A percentile compares a stretch with the other conserved stretches of the same genome.
These are phyloP conservation scores for Lycodopsis pacificus DNA, from an alignment of 2,797 vertebrate species.

Conservation along the genomic window DNA sequence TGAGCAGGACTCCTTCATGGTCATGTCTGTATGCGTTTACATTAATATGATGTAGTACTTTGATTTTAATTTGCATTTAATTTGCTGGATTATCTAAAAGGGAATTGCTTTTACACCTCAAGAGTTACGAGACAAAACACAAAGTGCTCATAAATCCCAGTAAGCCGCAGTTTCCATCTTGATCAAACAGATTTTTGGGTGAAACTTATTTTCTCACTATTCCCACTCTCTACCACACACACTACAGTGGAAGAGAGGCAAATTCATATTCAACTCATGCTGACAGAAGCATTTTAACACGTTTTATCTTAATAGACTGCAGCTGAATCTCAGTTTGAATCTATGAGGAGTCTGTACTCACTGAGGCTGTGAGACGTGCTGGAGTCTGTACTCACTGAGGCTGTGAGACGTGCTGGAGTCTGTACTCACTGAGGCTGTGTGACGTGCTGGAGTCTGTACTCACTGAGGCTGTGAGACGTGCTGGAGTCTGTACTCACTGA, in stretches of 20 bases:
- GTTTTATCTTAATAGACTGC: background rate
- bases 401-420: too few relatives aligned
- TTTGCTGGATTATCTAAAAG: background rate
- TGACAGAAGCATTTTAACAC: background rate
- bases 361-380: too few relatives aligned
- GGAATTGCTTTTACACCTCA: background rate
- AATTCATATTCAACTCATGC: background rate
- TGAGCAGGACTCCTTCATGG: too few relatives aligned
- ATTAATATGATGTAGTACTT: too few relatives aligned
- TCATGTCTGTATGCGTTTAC: background rate
- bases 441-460: too few relatives aligned
- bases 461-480: too few relatives aligned
- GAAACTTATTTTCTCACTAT: background rate
- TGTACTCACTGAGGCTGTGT: too few relatives aligned
- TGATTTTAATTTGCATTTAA: background rate
- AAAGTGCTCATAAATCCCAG: background rate
- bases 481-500: too few relatives aligned
- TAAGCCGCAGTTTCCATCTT: background rate
- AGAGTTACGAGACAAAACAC: background rate
- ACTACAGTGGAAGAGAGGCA: background rate
- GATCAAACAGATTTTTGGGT: background rate
- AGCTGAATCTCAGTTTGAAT: background rate
- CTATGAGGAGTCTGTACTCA: background rate
- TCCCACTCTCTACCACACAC: background rate
- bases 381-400: too few relatives aligned